Evolutionary conservation across 2,888 invertebrate species (phyloP), one percentile per base, ranked within the genome.

Genomic region (Stenichneumon culpator): DNA sequence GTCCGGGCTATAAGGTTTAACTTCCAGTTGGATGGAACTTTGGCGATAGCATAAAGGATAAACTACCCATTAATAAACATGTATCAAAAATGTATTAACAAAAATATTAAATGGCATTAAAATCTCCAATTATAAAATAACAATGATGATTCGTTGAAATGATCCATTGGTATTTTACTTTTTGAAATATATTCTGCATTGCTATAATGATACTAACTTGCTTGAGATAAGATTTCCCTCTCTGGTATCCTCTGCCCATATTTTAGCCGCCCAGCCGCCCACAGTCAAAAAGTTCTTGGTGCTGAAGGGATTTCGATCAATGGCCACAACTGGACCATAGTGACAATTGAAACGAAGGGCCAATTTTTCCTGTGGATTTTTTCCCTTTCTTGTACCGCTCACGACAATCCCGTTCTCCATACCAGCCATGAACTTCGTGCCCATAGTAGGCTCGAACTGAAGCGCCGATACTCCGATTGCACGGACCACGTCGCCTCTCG

Each of bases 221-320:
- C 98, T 98, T 97, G 98, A 98, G 92, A 98, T 96, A 81, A 99
- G 97, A 0, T 97, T 96, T 47, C 98, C 97, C 91, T 99, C 99
- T 79, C 96, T 96, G 90, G 98, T 98, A 93, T 99, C 99, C 94
- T 99, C 99, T 16, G 98, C 97, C 98, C 99, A 99, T 84, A 99
- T 97, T 83, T 97, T 95, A 0, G 98, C 97, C 9, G 97, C 97
- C 98, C 98, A 98, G 93, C 98, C 98, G 1, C 98, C 99, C 3
- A 99, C 96, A 0, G 98, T 98, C 70, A 99, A 94, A 93, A 99
- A 99, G 93, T 98, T 98, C 94, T 99, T 99, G 0, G 97, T 96
- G 94, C 97, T 98, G 36, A 97, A 97, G 0, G 98, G 98, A 94
- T 99, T 99, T 78, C 99, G 95, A 91, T 98, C 97, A 19, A 99